phyloP scores from a whole-genome alignment of 2,888 invertebrate species.

The Standfussiana lucernea region DNA sequence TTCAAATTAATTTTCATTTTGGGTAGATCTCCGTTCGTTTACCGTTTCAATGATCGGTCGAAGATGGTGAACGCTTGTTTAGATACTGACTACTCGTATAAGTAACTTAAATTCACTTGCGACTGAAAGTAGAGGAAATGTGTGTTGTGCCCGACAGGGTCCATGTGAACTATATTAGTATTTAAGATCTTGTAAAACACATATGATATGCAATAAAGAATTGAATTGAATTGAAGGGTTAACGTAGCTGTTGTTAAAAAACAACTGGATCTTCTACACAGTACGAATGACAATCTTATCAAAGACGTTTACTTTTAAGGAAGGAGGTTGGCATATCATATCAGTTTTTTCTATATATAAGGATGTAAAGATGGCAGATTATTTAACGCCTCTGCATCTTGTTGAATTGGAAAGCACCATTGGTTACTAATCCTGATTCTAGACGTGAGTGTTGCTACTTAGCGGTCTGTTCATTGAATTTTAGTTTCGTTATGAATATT shows the following conservation, averaged over 20 bases:
- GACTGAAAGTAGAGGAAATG: neutral
- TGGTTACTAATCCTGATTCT: no score
- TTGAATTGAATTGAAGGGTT: no score
- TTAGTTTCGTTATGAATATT: neutral
- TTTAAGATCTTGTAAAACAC: no score
- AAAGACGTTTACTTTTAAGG: neutral
- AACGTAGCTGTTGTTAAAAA: neutral
- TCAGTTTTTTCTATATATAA: neutral
- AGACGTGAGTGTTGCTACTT: neutral
- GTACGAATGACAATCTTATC: neutral
- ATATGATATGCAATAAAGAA: no score
- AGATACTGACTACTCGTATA: neutral
- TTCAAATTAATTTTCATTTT: neutral
- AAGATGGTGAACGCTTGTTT: neutral
- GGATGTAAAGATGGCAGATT: neutral
- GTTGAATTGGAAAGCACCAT: neutral
- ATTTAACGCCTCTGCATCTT: neutral
- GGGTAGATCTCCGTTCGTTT: neutral
- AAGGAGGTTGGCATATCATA: neutral
- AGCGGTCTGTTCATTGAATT: neutral
- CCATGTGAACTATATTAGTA: no score
- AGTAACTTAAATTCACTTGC: neutral
- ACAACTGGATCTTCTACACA: neutral
- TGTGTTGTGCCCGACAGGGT: no score
- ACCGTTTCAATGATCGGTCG: neutral